Evolutionary conservation across 2,888 invertebrate genomes (phyloP).

Genomic region (Eretmocerus hayati): DNA sequence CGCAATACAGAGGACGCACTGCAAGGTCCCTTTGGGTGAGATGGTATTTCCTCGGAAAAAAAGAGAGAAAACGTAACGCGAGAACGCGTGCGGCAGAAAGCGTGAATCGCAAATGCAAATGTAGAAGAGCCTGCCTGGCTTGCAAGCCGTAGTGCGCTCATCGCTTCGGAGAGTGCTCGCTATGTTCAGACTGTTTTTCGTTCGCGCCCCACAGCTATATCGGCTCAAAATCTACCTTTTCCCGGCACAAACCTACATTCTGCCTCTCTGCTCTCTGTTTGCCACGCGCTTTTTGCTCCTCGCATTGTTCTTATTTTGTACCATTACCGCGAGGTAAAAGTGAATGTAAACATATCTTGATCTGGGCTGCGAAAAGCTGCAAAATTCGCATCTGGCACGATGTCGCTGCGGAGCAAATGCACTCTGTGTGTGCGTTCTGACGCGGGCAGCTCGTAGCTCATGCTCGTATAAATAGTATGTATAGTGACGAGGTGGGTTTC

Average conservation of each 20-base stretch:
- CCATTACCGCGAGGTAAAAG: slow-evolving; percentile 22
- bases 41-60: no score
- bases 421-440: not conserved
- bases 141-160: not conserved
- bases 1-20: no score
- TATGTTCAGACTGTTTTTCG: not conserved
- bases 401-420: slow-evolving; percentile 2
- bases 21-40: no score
- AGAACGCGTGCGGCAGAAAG: slow-evolving; percentile 4
- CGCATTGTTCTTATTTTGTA: slow-evolving; percentile 21
- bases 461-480: not conserved
- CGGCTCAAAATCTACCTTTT: slow-evolving; percentile 15
- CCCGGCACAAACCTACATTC: not conserved
- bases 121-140: slow-evolving; percentile 1
- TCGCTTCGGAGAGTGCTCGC: not conserved
- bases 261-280: not conserved
- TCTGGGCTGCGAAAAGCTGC: slow-evolving; percentile 18
- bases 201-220: slow-evolving; percentile 6
- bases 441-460: not conserved
- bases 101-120: slow-evolving; percentile 16
- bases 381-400: slow-evolving; percentile 12
- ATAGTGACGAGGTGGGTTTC: no score
- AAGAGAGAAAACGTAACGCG: not conserved
- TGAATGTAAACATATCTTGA: slow-evolving; percentile 23
- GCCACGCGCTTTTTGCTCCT: slow-evolving; percentile 16